These are phyloP conservation scores for Strix uralensis DNA, from an alignment of 2,113 vertebrate species.

Conservation along the genomic window DNA sequence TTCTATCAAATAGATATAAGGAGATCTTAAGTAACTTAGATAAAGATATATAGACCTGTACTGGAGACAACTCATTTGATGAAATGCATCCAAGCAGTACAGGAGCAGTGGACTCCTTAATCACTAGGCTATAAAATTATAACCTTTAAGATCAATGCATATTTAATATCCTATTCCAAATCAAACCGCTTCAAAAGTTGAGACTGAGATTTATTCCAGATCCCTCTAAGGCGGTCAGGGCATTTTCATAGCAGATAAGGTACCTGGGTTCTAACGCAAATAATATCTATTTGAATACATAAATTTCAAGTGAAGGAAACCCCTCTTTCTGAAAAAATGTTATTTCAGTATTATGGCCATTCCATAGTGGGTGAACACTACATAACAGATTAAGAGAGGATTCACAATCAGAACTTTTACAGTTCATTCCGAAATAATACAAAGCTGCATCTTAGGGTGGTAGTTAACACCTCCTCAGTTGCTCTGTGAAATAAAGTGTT, in stretches of 20 bases:
- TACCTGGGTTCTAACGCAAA: neutral
- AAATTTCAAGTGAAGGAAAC: neutral
- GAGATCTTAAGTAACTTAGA: neutral
- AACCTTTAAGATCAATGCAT: neutral
- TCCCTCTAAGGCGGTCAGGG: neutral
- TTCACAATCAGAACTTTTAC: neutral
- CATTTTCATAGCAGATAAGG: neutral
- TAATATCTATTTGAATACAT: neutral
- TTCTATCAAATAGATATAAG: neutral
- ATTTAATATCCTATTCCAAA: neutral
- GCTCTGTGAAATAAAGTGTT: neutral
- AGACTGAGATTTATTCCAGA: neutral
- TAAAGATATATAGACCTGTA: neutral
- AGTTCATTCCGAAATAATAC: neutral
- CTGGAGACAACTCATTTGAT: neutral
- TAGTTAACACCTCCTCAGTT: neutral
- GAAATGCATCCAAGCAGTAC: neutral
- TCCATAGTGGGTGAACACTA: neutral
- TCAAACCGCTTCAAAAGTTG: neutral
- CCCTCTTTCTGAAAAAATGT: neutral
- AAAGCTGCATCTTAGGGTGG: neutral
- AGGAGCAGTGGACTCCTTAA: neutral
- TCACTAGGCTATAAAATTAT: neutral
- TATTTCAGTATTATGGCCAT: neutral
- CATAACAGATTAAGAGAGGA: neutral